These are phyloP conservation scores for Choloepus hoffmanni DNA, from an alignment of 2,113 vertebrate species.

Conservation along the genomic window DNA sequence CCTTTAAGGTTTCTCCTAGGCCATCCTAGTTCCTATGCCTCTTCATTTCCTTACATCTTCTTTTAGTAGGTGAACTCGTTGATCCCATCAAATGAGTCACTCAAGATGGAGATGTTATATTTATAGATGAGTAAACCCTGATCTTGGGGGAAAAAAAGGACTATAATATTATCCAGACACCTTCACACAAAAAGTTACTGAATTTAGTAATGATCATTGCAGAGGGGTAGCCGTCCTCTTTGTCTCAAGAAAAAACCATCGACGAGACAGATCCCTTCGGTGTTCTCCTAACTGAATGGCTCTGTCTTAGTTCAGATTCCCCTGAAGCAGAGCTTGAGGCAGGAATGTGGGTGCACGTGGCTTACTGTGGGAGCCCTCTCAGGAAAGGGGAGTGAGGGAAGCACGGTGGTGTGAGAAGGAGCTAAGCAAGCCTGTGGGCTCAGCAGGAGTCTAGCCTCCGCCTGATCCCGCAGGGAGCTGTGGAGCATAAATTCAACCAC, in stretches of 20 bases:
- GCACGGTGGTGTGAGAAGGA: neutral
- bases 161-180: neutral
- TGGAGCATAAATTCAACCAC: too few species aligned
- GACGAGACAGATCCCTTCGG: neutral
- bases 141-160: too few species aligned
- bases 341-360: neutral
- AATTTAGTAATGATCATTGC: neutral
- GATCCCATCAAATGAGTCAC: neutral
- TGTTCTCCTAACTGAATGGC: neutral
- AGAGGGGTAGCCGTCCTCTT: neutral
- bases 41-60: neutral
- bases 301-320: neutral
- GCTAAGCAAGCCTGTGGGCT: neutral
- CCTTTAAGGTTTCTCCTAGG: neutral
- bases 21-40: fast-evolving
- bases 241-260: neutral
- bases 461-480: neutral
- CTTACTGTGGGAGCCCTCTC: neutral
- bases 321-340: neutral
- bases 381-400: neutral
- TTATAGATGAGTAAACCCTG: neutral
- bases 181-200: neutral
- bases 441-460: neutral
- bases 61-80: neutral
- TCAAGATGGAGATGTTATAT: neutral